phyloP scores from a whole-genome alignment of 1,140 invertebrate genomes.

The Trachymyrmex cornetzi region DNA sequence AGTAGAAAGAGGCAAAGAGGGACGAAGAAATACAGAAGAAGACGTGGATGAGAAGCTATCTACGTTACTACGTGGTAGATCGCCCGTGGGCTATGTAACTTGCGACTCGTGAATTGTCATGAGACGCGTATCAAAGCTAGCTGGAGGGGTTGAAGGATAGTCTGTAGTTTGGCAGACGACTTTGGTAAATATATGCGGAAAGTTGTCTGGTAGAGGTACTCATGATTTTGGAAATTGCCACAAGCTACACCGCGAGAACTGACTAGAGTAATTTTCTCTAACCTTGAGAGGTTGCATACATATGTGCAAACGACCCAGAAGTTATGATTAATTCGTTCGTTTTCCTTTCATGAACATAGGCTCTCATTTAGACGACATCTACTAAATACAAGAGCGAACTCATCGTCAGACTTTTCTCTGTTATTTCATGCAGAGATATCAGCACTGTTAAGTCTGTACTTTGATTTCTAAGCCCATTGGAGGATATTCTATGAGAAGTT shows the following conservation, averaged over 20 bases:
- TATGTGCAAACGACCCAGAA: slow-evolving; percentile 17
- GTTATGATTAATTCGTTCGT: slow-evolving; percentile 62
- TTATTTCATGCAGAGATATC: neutral
- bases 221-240: slow-evolving; percentile 73
- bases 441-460: neutral
- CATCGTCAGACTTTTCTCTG: neutral
- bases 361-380: slow-evolving; percentile 21
- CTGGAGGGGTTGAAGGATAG: slow-evolving; percentile 70
- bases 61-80: slow-evolving; percentile 59
- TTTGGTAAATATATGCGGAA: slow-evolving; percentile 82
- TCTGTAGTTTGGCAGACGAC: slow-evolving; percentile 75
- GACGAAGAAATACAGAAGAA: neutral
- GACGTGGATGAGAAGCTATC: slow-evolving; percentile 18
- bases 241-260: slow-evolving; percentile 54
- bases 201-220: slow-evolving; percentile 72
- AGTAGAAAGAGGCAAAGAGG: neutral
- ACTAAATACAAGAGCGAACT: neutral
- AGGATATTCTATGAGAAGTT: neutral
- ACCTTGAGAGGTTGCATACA: slow-evolving; percentile 26
- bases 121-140: slow-evolving; percentile 79
- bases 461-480: neutral
- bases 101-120: slow-evolving; percentile 79
- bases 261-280: slow-evolving; percentile 63
- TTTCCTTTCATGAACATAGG: slow-evolving; percentile 4
- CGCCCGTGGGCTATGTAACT: slow-evolving; percentile 80